Evolutionary conservation across 2,113 vertebrate species (phyloP).

Genomic region (Ploceus nigricollis): DNA sequence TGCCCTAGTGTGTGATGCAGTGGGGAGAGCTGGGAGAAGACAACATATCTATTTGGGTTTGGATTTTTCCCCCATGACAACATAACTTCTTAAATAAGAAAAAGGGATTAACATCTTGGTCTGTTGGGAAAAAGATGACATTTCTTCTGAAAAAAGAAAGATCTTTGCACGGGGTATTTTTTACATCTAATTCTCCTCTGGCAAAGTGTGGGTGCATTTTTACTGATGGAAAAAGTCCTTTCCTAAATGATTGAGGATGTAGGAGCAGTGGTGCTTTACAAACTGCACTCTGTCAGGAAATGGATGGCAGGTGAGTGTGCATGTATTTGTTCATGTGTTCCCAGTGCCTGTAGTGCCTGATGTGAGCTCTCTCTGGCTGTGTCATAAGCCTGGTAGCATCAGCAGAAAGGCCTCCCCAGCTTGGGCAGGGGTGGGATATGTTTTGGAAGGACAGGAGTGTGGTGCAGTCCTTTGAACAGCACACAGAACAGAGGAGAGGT

Average conservation of each 20-base stretch:
- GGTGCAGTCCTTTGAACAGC: background rate
- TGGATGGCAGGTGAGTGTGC: background rate
- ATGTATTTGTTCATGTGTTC: background rate
- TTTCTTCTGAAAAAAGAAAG: background rate
- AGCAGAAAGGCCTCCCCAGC: background rate
- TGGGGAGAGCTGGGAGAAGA: background rate
- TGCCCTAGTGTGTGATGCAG: background rate
- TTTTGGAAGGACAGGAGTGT: background rate
- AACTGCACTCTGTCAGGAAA: background rate
- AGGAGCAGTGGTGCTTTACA: background rate
- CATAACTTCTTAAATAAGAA: background rate
- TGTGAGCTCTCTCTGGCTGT: background rate
- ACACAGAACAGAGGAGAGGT: background rate
- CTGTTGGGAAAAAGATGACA: background rate
- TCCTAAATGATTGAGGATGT: background rate
- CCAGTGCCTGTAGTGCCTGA: background rate
- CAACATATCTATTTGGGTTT: background rate
- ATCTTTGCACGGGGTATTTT: background rate
- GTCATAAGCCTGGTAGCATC: background rate
- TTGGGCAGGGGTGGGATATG: background rate
- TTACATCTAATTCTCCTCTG: background rate
- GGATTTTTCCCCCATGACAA: background rate
- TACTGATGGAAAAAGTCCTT: background rate
- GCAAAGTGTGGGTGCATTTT: background rate
- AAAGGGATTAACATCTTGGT: background rate